phyloP scores from a whole-genome alignment of 2,113 vertebrate species.

The Geococcyx californianus region DNA sequence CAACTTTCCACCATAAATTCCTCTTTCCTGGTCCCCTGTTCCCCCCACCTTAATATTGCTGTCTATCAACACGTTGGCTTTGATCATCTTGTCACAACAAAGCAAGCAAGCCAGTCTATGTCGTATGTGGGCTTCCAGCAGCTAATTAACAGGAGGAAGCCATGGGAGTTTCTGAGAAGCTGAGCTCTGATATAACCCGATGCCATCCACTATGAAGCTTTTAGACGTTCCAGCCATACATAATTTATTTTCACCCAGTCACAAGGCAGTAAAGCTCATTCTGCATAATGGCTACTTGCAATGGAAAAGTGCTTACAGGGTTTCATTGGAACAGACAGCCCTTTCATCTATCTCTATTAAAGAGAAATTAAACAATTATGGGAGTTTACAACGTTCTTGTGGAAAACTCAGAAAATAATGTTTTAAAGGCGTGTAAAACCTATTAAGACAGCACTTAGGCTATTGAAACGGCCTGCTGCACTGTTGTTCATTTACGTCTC shows the following conservation, averaged over 20 bases:
- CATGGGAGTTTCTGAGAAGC: slow-evolving; percentile 35
- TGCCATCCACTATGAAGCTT: slow-evolving; percentile 44
- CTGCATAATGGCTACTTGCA: slow-evolving; percentile 25
- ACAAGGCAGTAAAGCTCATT: slow-evolving; percentile 14
- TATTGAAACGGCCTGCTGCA: fast-evolving
- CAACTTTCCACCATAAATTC: not conserved
- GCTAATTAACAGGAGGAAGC: slow-evolving; percentile 11
- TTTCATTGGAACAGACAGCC: not conserved
- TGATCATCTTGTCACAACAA: not conserved
- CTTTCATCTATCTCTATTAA: not conserved
- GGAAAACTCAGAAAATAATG: not conserved
- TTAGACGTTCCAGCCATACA: slow-evolving; percentile 20
- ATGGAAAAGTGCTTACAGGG: slow-evolving; percentile 37
- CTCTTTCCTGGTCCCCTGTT: not conserved
- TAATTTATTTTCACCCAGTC: slow-evolving; percentile 53
- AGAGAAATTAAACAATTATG: not conserved
- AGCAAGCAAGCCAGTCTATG: not conserved
- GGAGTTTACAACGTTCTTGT: not conserved
- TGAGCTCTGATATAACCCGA: slow-evolving; percentile 38
- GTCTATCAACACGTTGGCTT: not conserved
- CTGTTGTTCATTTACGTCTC: fast-evolving
- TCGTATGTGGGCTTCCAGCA: not conserved
- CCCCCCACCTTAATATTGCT: not conserved
- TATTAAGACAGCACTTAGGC: fast-evolving
- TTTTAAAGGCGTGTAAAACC: not conserved